Conservation (phyloP, 1,140 invertebrate genomes). For the Drosophila pachea region DNA sequence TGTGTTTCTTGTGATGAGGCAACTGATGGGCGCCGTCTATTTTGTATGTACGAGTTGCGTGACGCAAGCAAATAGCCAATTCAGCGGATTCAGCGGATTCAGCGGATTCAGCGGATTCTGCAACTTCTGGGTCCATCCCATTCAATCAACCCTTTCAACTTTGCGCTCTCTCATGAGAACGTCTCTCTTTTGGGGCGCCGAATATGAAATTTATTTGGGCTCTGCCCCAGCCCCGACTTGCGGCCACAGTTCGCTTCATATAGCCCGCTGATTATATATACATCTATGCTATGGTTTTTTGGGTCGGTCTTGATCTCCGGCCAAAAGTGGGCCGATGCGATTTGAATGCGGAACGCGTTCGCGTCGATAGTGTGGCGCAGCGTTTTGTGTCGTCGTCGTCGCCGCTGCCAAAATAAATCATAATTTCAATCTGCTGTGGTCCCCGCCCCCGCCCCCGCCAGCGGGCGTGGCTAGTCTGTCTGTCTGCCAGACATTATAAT, state of each 20-base stretch:
- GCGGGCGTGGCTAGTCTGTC: constrained; percentile 36
- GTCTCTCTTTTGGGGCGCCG: no score
- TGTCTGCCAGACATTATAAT: constrained; percentile 71
- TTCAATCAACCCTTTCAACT: no score
- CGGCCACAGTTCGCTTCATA: constrained; percentile 20
- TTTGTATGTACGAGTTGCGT: neutral
- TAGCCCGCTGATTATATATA: neutral
- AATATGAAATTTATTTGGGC: no score
- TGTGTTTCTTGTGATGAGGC: neutral
- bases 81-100: no score
- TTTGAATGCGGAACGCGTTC: constrained; percentile 73
- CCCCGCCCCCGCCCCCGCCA: constrained; percentile 6
- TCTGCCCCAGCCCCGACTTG: constrained; percentile 30
- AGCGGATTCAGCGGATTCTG: no score
- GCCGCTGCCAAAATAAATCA: constrained; percentile 73
- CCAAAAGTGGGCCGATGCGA: constrained; percentile 62
- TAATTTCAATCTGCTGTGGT: constrained; percentile 56
- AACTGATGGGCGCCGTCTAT: neutral
- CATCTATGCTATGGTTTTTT: neutral
- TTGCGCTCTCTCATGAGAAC: no score
- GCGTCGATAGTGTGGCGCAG: constrained; percentile 41
- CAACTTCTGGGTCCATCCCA: no score
- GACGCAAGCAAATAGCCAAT: neutral
- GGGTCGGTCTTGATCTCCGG: constrained; percentile 52
- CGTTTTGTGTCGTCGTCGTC: constrained; percentile 18